Conservation (phyloP, 2,113 vertebrate species). For the Potamarius usumacintae region DNA sequence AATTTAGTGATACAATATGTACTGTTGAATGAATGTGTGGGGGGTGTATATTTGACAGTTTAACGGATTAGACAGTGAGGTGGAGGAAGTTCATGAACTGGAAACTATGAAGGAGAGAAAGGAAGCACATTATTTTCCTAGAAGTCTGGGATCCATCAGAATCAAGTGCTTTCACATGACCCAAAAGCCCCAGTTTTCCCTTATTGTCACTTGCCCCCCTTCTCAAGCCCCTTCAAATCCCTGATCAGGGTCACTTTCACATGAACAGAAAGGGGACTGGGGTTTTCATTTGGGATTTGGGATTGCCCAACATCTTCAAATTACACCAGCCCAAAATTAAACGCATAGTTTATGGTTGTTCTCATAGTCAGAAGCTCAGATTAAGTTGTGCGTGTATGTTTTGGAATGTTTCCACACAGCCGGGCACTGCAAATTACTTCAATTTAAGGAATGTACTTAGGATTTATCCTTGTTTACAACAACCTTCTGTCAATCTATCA, state of each 20-base stretch:
- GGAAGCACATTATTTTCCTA: constrained; percentile 69
- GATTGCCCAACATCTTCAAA: constrained; percentile 45
- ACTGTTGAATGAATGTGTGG: not conserved
- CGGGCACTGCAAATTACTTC: constrained; percentile 11
- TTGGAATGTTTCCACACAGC: constrained; percentile 3
- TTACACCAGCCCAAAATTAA: constrained; percentile 54
- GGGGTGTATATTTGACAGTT: constrained; percentile 45
- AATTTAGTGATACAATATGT: not conserved
- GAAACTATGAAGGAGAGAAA: constrained; percentile 51
- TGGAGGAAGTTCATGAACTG: constrained; percentile 35
- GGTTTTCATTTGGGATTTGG: constrained; percentile 28
- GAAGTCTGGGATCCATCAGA: constrained; percentile 63
- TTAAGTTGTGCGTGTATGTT: not conserved
- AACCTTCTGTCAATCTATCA: not conserved
- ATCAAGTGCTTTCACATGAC: constrained; percentile 73
- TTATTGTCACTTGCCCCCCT: constrained; percentile 44
- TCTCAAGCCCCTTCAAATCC: constrained; percentile 50
- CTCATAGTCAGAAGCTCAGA: constrained; percentile 20
- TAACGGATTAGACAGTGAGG: constrained; percentile 46
- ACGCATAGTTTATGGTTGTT: not conserved
- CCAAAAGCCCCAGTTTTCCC: constrained; percentile 49
- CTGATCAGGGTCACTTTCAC: constrained; percentile 67
- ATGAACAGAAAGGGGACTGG: constrained; percentile 48
- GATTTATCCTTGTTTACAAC: constrained; percentile 25
- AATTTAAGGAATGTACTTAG: constrained; percentile 35